Conservation (phyloP, 2,888 invertebrate genomes). For the Psylliodes chrysocephalus region DNA sequence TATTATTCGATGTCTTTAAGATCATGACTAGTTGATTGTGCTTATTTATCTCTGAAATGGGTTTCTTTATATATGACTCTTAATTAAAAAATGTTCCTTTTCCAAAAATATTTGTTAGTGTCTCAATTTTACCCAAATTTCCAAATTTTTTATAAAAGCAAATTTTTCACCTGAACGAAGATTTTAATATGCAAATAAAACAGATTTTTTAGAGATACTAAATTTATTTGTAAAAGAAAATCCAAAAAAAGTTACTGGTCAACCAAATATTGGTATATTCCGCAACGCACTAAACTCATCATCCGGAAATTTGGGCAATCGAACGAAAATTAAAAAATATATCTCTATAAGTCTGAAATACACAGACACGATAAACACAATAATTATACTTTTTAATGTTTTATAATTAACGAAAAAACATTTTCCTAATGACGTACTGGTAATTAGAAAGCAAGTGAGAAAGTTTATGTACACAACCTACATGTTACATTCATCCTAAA, state of each 20-base stretch:
- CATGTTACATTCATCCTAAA: conserved; percentile 46
- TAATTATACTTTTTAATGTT: conserved; percentile 25
- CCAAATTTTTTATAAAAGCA: not conserved
- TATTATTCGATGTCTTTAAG: too few relatives aligned
- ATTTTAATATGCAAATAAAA: too few relatives aligned
- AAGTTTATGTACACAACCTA: conserved; percentile 46
- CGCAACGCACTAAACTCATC: not conserved
- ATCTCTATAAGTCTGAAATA: conserved; percentile 7
- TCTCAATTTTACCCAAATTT: not conserved
- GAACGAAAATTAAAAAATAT: conserved; percentile 21
- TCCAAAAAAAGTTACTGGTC: conserved; percentile 17
- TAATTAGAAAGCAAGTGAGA: conserved; percentile 34
- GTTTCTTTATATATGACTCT: not conserved
- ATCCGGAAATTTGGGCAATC: conserved; percentile 22
- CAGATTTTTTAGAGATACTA: not conserved
- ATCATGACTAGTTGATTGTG: too few relatives aligned
- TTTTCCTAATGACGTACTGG: conserved; percentile 23
- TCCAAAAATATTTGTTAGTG: conserved; percentile 28
- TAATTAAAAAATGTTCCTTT: not conserved
- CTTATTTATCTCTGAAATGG: not conserved
- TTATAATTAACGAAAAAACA: conserved; percentile 23
- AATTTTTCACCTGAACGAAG: too few relatives aligned
- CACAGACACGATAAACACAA: conserved; percentile 24
- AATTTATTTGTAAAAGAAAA: not conserved
- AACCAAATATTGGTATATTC: conserved; percentile 32